Evolutionary conservation across 1,140 invertebrate genomes (phyloP).

Genomic region (Eufriesea mexicana): DNA sequence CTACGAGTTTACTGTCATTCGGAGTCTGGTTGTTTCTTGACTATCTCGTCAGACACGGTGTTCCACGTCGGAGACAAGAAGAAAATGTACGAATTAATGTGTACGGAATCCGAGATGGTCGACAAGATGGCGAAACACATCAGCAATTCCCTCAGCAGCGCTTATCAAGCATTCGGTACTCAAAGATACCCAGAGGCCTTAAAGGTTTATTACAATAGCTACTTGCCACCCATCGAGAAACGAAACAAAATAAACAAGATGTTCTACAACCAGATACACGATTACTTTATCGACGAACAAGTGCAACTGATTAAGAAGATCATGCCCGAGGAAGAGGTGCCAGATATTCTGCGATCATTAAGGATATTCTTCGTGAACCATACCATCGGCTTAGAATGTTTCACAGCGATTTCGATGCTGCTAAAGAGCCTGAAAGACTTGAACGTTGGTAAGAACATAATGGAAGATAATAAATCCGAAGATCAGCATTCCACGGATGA

Average conservation of each 20-base stretch:
- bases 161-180: conserved; percentile 71
- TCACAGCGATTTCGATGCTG: background rate
- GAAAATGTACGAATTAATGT: conserved; percentile 71
- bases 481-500: background rate
- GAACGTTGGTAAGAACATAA: background rate
- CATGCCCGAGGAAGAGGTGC: conserved; percentile 5
- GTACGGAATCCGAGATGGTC: conserved; percentile 59
- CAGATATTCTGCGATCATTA: conserved; percentile 25
- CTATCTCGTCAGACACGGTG: conserved; percentile 71
- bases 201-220: conserved; percentile 69
- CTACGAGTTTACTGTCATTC: conserved; percentile 70
- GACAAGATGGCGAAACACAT: conserved; percentile 46
- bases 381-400: conserved; percentile 36
- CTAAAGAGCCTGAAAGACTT: background rate
- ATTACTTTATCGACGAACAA: conserved; percentile 66
- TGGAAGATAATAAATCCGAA: background rate
- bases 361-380: conserved; percentile 66
- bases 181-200: conserved; percentile 51
- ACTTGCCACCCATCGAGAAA: conserved; percentile 54
- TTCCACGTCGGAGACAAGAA: conserved; percentile 68
- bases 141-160: conserved; percentile 44
- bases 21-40: conserved; percentile 58
- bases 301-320: conserved; percentile 13
- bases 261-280: conserved; percentile 59
- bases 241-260: conserved; percentile 25